These are phyloP conservation scores for Chroicocephalus ridibundus DNA, from an alignment of 2,113 vertebrate genomes.

Conservation along the genomic window DNA sequence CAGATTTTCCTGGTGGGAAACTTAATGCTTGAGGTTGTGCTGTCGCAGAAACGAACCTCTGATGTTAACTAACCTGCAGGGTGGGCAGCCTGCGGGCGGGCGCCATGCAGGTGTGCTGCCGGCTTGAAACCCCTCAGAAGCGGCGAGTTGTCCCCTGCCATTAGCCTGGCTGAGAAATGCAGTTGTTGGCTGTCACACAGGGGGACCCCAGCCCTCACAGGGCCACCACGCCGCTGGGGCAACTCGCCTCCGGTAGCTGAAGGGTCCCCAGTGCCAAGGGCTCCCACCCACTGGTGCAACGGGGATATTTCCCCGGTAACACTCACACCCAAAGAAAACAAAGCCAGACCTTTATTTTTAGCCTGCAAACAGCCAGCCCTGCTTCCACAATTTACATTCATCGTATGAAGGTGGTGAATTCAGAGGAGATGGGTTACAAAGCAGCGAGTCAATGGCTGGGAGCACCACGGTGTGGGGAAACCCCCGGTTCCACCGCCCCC, in stretches of 20 bases:
- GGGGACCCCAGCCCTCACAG: not conserved
- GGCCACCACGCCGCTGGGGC: rapidly evolving
- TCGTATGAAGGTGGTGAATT: not conserved
- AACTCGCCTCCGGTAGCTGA: not conserved
- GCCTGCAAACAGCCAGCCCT: not conserved
- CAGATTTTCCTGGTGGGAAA: not conserved
- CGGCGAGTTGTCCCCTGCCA: not conserved
- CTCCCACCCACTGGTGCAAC: not conserved
- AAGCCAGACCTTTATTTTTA: not conserved
- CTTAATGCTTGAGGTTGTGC: not conserved
- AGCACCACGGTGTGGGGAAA: not conserved
- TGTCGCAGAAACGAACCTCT: not conserved
- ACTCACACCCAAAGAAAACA: not conserved
- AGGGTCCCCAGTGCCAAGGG: not conserved
- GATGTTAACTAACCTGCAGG: not conserved
- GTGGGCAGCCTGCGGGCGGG: not conserved
- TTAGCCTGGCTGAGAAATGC: not conserved
- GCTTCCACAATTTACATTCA: not conserved
- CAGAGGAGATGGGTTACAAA: not conserved
- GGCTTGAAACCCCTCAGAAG: not conserved
- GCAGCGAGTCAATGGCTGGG: not conserved
- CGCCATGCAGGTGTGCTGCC: not conserved
- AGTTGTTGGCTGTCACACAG: not conserved
- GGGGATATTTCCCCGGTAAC: not conserved
- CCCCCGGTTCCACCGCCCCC: rapidly evolving